A percentile compares a stretch with the other conserved stretches of the same genome.
Evolutionary conservation across 2,113 vertebrate genomes (phyloP).

Genomic region (Amphiprion ocellaris): DNA sequence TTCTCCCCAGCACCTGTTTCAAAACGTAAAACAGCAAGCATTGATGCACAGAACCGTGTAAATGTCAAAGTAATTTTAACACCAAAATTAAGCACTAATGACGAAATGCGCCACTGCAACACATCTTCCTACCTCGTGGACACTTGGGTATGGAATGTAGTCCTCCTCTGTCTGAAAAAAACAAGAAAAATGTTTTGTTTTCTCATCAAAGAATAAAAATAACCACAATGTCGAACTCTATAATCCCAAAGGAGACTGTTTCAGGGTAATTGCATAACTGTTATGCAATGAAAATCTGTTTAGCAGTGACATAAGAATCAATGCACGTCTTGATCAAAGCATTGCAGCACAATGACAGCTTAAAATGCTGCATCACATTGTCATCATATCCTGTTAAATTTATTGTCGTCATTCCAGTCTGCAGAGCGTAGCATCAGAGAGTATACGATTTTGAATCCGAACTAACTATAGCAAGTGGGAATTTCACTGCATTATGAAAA

Average conservation of each 20-base stretch:
- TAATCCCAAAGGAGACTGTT: slow-evolving; percentile 48
- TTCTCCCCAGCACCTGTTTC: slow-evolving; percentile 90
- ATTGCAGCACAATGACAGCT: neutral
- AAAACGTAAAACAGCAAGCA: slow-evolving; percentile 1
- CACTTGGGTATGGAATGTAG: slow-evolving; percentile 98
- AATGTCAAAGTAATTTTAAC: neutral
- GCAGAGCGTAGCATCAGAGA: slow-evolving; percentile 7
- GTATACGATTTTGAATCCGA: no score
- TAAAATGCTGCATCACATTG: slow-evolving; percentile 14
- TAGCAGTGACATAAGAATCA: slow-evolving; percentile 8
- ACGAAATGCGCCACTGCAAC: slow-evolving; percentile 1
- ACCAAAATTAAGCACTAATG: neutral
- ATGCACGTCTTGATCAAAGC: slow-evolving; percentile 31
- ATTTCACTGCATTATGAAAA: slow-evolving; percentile 22
- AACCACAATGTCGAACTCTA: slow-evolving; percentile 27
- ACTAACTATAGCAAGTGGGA: neutral
- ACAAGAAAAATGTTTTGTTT: slow-evolving; percentile 22
- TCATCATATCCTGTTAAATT: neutral
- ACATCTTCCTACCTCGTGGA: slow-evolving; percentile 90
- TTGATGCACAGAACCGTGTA: neutral
- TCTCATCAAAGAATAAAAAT: slow-evolving; percentile 52
- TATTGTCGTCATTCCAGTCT: neutral
- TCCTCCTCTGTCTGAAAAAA: slow-evolving; percentile 94
- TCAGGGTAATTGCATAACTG: slow-evolving; percentile 49
- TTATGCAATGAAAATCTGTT: slow-evolving; percentile 48